A percentile compares a stretch with the other conserved stretches of the same genome.
Conservation (phyloP, 2,113 vertebrate genomes). For the Rhinogobius similis region DNA sequence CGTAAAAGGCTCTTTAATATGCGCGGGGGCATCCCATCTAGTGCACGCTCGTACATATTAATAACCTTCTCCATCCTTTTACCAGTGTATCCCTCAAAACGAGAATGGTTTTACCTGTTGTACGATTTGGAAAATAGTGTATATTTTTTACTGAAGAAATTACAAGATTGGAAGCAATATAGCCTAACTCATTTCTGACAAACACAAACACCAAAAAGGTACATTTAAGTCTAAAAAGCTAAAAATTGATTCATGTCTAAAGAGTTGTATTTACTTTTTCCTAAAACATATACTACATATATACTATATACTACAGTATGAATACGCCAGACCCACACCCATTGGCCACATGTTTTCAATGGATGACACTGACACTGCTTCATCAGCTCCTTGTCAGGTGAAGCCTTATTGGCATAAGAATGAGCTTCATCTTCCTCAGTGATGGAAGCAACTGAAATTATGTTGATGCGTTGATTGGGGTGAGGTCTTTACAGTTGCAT, state of each 20-base stretch:
- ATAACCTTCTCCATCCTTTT: constrained; percentile 8
- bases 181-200: too few species aligned
- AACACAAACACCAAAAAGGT: too few species aligned
- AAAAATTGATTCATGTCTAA: constrained; percentile 7
- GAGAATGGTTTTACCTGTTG: neutral
- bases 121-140: too few species aligned
- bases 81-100: neutral
- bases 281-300: constrained; percentile 54
- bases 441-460: constrained; percentile 44
- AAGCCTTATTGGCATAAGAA: constrained; percentile 54
- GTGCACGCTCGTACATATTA: constrained; percentile 3
- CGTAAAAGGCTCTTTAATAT: constrained; percentile 55
- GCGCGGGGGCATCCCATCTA: constrained; percentile 47
- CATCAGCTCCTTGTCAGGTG: constrained; percentile 22
- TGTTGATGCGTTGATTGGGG: constrained; percentile 11
- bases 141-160: neutral
- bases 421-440: constrained; percentile 48
- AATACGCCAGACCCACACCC: constrained; percentile 17
- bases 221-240: neutral
- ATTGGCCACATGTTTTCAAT: constrained; percentile 74
- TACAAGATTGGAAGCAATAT: neutral
- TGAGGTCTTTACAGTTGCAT: neutral
- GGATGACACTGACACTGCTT: constrained; percentile 48
- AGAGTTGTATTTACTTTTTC: constrained; percentile 13
- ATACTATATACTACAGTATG: too few species aligned